Evolutionary conservation across 2,113 vertebrate genomes (phyloP), one percentile per base, ranked within the genome.

Genomic region (Aepyceros melampus): DNA sequence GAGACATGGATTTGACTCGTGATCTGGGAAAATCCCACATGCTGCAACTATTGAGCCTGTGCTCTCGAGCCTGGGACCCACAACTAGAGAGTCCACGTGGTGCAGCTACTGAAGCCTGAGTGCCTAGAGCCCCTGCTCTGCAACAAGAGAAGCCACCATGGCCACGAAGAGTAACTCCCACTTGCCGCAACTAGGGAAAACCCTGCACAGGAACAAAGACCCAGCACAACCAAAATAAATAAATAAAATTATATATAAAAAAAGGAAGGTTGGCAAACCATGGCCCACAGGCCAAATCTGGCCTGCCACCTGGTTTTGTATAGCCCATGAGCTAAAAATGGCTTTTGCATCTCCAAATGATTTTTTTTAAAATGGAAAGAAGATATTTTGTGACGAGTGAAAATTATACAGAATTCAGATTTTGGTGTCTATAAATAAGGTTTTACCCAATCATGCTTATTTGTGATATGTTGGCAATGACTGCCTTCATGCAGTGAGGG

Each of bases 41-140:
- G 71, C 67, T 21, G 11, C 36, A 25, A 25, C 36, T 74, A 13
- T 6, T 23, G 67, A 40, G 21, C 67, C 36, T 12, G 11, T 43
- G 40, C 40, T 76, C 71, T 76, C 4, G 33, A 71, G 67, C n/a
- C 67, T 71, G 71, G 40, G 40, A 15, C 4, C 71, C 71, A 76
- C 71, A 43, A 2, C 71, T 27, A 2, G 21, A 0, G 6, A 43
- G 71, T 43, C 71, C 40, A 43, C 3, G 0, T 13, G 71, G 1
- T 2, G 0, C 6, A 43, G 11, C 71, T 14, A 1, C 71, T 43
- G 36, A 25, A 43, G 23, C 71, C 71, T 43, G 40, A 43, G 40
- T 0, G 0, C 40, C 71, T 43, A 43, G 40, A 76, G 23, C 12
- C 36, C 40, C 36, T 76, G 71, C 10, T 43, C 23, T 43, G 23